Conservation (phyloP, 2,797 vertebrate genomes). For the Pterois miles region DNA sequence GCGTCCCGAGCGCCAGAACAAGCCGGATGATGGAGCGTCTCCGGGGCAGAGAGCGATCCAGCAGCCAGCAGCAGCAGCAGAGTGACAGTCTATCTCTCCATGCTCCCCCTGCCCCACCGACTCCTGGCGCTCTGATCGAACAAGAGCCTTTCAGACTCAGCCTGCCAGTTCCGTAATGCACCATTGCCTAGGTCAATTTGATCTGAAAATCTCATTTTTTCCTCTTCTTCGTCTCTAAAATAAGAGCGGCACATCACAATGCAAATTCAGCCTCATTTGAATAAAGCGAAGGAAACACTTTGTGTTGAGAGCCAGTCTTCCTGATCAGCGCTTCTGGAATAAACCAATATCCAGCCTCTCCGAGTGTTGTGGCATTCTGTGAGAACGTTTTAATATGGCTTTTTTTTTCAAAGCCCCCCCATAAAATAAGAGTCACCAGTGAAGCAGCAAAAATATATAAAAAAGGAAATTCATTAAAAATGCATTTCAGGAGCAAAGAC, state of each 20-base stretch:
- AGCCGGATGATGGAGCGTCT: slow-evolving; percentile 70
- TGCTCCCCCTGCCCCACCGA: slow-evolving; percentile 78
- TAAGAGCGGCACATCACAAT: slow-evolving; percentile 99
- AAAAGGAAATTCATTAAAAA: slow-evolving; percentile 99
- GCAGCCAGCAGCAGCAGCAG: slow-evolving; percentile 66
- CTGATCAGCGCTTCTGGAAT: slow-evolving; percentile 99
- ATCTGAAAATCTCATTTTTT: slow-evolving; percentile 99
- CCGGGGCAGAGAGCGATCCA: slow-evolving; percentile 65
- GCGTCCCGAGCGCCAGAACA: slow-evolving; percentile 61
- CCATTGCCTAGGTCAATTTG: slow-evolving; percentile 99
- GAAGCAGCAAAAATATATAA: slow-evolving; percentile 98
- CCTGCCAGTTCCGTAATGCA: slow-evolving; percentile 99
- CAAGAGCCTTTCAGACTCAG: slow-evolving; percentile 97
- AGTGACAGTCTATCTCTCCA: slow-evolving; percentile 87
- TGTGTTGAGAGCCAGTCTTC: slow-evolving; percentile 99
- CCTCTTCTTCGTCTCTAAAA: slow-evolving; percentile 92
- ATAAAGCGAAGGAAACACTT: slow-evolving; percentile 99
- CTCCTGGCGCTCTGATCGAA: slow-evolving; percentile 94
- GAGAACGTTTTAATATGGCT: slow-evolving; percentile 95
- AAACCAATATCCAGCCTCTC: slow-evolving; percentile 99
- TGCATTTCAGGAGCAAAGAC: slow-evolving; percentile 99
- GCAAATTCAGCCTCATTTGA: slow-evolving; percentile 99
- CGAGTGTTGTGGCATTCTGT: slow-evolving; percentile 99
- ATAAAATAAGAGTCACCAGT: slow-evolving; percentile 99
- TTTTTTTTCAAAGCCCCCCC: slow-evolving; percentile 89